Conservation (phyloP, 2,888 invertebrate genomes). For the Standfussiana lucernea region DNA sequence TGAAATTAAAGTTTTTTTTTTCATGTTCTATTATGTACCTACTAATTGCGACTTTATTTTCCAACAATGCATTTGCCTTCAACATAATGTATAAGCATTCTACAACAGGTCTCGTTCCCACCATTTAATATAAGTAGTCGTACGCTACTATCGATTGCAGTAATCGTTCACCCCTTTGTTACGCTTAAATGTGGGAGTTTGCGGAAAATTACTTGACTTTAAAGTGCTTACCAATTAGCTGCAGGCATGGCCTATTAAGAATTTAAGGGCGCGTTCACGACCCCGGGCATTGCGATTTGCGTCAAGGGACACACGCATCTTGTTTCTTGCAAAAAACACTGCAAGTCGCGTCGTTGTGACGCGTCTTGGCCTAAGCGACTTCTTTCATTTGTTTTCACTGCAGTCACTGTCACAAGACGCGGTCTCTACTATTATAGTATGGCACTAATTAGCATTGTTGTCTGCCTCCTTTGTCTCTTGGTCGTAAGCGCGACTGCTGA, state of each 20-base stretch:
- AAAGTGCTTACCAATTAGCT: conserved; percentile 65
- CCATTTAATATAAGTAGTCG: conserved; percentile 60
- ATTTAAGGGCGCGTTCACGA: neutral
- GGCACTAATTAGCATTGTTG: conserved; percentile 18
- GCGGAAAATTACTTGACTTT: conserved; percentile 66
- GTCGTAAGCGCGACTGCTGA: neutral
- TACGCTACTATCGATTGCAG: conserved; percentile 68
- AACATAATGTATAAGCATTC: conserved; percentile 26
- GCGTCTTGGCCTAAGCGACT: neutral
- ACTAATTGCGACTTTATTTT: conserved; percentile 6
- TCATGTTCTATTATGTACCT: too few species aligned
- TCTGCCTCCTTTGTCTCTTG: neutral
- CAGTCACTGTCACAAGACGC: too few species aligned
- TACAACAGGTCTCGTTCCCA: conserved; percentile 66
- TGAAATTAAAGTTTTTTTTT: neutral
- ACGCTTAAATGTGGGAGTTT: conserved; percentile 70
- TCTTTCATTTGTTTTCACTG: neutral
- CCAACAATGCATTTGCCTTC: neutral
- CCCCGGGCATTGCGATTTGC: neutral
- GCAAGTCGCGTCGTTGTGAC: neutral
- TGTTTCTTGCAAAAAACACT: neutral
- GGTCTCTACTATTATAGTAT: conserved; percentile 17
- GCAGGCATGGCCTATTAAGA: conserved; percentile 66
- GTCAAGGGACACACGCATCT: neutral
- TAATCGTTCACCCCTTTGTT: conserved; percentile 66